A percentile compares a stretch with the other conserved stretches of the same genome.
phyloP scores from a whole-genome alignment of 2,113 vertebrate genomes.

The Pitta sordida region DNA sequence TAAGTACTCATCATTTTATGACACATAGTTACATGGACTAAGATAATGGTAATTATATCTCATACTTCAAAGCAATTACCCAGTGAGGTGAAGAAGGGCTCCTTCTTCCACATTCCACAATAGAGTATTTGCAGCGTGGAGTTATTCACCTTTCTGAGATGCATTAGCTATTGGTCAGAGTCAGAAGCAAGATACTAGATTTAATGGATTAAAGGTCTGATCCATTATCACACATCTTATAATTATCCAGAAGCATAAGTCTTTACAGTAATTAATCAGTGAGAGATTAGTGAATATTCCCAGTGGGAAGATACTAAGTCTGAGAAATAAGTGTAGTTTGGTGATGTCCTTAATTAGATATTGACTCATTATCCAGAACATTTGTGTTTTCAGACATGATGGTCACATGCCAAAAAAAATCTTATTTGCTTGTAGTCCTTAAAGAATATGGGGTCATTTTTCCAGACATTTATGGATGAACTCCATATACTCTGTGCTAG shows the following conservation, averaged over 20 bases:
- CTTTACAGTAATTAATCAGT: conserved; percentile 70
- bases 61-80: conserved; percentile 65
- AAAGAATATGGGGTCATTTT: not conserved
- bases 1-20: conserved; percentile 60
- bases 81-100: conserved; percentile 32
- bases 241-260: conserved; percentile 67
- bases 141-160: conserved; percentile 61
- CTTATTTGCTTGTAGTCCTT: not conserved
- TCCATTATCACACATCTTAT: conserved; percentile 68
- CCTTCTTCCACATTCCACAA: conserved; percentile 44
- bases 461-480: not conserved
- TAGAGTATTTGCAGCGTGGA: conserved; percentile 27
- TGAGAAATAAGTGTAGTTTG: conserved; percentile 64
- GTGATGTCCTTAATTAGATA: conserved; percentile 63
- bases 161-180: conserved; percentile 61
- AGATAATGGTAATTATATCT: conserved; percentile 63
- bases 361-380: conserved; percentile 38
- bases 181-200: conserved; percentile 58
- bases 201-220: conserved; percentile 69
- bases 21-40: conserved; percentile 50
- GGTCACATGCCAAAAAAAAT: not conserved
- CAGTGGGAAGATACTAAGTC: conserved; percentile 61
- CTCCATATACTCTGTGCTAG: not conserved
- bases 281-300: conserved; percentile 67
- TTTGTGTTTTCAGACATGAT: not conserved